Percentiles rank a stretch among this genome's conserved stretches.
Conservation (phyloP, 2,888 invertebrate genomes). For the Pyrgus malvae region DNA sequence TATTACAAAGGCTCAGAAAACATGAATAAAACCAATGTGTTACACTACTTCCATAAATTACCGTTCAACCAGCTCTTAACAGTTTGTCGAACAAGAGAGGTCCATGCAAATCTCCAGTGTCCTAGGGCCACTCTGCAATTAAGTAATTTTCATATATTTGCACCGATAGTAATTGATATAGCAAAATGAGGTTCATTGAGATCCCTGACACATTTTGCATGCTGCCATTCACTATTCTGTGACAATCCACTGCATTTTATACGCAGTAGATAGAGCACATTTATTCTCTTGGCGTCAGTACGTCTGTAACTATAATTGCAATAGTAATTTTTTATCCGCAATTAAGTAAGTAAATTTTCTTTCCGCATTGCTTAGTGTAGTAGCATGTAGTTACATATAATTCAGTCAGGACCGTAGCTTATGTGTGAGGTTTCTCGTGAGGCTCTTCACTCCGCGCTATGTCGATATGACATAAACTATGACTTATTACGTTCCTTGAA, state of each 20-base stretch:
- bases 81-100: constrained; percentile 16
- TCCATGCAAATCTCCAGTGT: constrained; percentile 22
- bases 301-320: no score
- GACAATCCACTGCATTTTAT: constrained; percentile 2
- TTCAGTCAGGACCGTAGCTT: no score
- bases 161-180: constrained; percentile 24
- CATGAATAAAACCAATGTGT: constrained; percentile 18
- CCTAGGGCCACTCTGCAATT: constrained; percentile 20
- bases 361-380: no score
- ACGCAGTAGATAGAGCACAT: neutral
- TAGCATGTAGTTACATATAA: no score
- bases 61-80: neutral
- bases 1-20: neutral
- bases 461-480: no score
- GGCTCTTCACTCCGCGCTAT: no score
- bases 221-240: constrained; percentile 20
- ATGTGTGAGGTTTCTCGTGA: no score
- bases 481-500: no score
- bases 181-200: constrained; percentile 22
- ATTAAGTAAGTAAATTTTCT: no score
- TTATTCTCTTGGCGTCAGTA: no score
- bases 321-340: no score
- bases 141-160: constrained; percentile 27
- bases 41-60: constrained; percentile 23
- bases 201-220: constrained; percentile 24